These are phyloP conservation scores for Lepus oiostolus DNA, from an alignment of 2,797 vertebrate species.

Conservation along the genomic window DNA sequence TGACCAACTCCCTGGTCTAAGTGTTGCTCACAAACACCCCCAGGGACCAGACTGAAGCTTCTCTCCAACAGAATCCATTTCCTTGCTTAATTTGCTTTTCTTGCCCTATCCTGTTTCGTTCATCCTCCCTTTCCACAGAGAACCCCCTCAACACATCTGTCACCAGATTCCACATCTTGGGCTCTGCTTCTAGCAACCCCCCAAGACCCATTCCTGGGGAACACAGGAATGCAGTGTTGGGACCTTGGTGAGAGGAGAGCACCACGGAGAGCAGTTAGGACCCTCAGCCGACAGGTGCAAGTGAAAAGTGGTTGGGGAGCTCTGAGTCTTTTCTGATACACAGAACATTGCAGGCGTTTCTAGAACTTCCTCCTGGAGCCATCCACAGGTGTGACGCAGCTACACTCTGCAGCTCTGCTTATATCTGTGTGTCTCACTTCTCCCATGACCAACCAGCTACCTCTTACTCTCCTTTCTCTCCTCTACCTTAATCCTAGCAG, in stretches of 20 bases:
- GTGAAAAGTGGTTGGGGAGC: background rate
- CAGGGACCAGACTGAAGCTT: background rate
- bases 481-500: background rate
- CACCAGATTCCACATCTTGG: background rate
- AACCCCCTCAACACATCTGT: background rate
- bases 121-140: background rate
- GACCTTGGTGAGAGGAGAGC: background rate
- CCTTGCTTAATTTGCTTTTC: background rate
- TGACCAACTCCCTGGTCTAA: background rate
- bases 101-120: background rate
- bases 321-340: background rate
- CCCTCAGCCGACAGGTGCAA: background rate
- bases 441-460: background rate
- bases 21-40: background rate
- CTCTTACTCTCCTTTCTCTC: background rate
- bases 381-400: background rate
- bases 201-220: too few species aligned
- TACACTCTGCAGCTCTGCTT: background rate
- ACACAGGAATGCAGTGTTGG: background rate
- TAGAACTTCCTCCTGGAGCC: background rate
- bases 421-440: background rate
- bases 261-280: background rate
- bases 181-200: background rate
- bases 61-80: background rate
- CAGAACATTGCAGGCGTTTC: background rate